Percentiles rank a stretch among this genome's conserved stretches.
Conservation (phyloP, 2,888 invertebrate species). For the Octonoba sinensis region DNA sequence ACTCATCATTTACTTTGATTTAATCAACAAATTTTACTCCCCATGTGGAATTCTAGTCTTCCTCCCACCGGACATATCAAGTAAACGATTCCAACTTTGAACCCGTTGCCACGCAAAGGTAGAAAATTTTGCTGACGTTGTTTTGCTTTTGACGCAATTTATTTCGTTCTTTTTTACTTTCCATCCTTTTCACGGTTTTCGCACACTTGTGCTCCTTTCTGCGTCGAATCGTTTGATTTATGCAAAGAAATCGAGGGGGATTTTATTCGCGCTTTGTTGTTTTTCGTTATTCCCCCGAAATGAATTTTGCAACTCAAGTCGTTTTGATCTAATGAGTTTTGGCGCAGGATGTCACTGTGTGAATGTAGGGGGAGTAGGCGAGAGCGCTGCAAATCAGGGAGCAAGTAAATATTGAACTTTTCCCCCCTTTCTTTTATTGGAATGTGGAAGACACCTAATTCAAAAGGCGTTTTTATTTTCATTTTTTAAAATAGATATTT, state of each 20-base stretch:
- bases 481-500: no score
- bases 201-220: neutral
- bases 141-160: constrained; percentile 48
- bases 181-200: constrained; percentile 30
- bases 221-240: constrained; percentile 21
- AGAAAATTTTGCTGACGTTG: constrained; percentile 48
- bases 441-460: no score
- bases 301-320: constrained; percentile 48
- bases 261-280: constrained; percentile 35
- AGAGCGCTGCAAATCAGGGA: constrained; percentile 1
- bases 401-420: neutral
- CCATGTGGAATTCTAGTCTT: constrained; percentile 10
- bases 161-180: constrained; percentile 31
- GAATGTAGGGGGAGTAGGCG: constrained; percentile 20
- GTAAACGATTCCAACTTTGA: constrained; percentile 31
- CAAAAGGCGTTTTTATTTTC: no score
- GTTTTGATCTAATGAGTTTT: constrained; percentile 58
- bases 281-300: constrained; percentile 29
- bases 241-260: constrained; percentile 41
- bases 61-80: constrained; percentile 13
- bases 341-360: constrained; percentile 30
- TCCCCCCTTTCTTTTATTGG: no score
- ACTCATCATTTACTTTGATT: constrained; percentile 34
- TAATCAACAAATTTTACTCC: constrained; percentile 38
- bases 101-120: constrained; percentile 31